Base-by-base conservation (phyloP, 2,113 vertebrate species). In the Candoia aspera region DNA sequence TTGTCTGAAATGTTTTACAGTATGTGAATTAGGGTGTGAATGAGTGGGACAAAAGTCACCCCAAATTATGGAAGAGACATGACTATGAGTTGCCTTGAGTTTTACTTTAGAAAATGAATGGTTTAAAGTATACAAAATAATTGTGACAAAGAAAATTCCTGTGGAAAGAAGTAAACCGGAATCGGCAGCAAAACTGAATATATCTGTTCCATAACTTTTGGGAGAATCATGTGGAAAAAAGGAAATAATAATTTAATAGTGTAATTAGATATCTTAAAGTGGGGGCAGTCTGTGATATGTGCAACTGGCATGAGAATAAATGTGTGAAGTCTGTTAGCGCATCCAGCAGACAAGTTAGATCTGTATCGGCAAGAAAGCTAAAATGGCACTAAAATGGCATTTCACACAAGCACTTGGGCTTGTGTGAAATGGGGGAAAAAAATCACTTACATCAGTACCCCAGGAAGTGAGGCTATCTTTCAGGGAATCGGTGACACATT, bases 381-480 rank as follows among this genome's bases (percentile, higher is more conserved):
- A 91, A 46, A 89, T 64, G 46, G 58, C 23, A 42, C 42, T n/a
- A n/a, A n/a, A n/a, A n/a, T n/a, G n/a, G n/a, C n/a, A n/a, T n/a
- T n/a, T n/a, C n/a, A n/a, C n/a, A n/a, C n/a, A n/a, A n/a, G n/a
- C 15, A 12, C 29, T 62, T 79, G 23, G n/a, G 6, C n/a, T 84
- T 59, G 21, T 60, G 62, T 85, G 84, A 85, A 87, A 33, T 12
- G 53, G 29, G n/a, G 8, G 42, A 26, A 3, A 15, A 54, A 53
- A 62, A 84, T 92, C 57, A 21, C 3, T 62, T 84, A 12, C 57
- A 62, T 13, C 24, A 17, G 8, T 15, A 54, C 26, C 73, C 57
- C 29, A 37, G 91, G 91, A 92, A 89, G 33, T 89, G 68, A 62
- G 21, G 11, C 6, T 62, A 19, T 89, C 49, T 92, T 89, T 92